Base-by-base conservation (phyloP, 2,888 invertebrate species). In the Apotomis turbidana region DNA sequence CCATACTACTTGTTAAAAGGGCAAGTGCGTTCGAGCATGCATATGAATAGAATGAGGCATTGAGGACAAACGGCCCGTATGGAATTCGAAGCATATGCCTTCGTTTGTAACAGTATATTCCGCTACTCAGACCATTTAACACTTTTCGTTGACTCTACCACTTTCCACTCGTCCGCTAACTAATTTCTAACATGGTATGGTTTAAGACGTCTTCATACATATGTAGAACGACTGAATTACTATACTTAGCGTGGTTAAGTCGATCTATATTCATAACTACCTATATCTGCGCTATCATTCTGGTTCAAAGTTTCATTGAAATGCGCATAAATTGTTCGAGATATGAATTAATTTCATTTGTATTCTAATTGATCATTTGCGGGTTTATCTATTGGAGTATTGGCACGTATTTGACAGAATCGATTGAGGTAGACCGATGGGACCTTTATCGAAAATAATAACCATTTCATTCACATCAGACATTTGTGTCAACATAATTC, bases 81-180 rank as follows among this genome's bases (percentile, higher is more conserved):
- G 61, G 41, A 57, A 49, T 54, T 60, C 57, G 54, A 49, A 49
- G 46, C 54, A 38, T 68, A 62, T 51, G 66, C 52, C 58, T 70
- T 58, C 9, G 38, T 51, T 57, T 15, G 70, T 75, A 70, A 76
- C 75, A 73, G 76, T 74, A 69, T 70, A 72, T 66, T 38, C 72
- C 75, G 76, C 74, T 76, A 73, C 70, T 55, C 66, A 69, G 64
- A 27, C 49, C 67, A 63, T 44, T 62, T 74, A 68, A 68, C 72
- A 54, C 68, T 59, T 68, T 59, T 70, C 67, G 70, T 71, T 61
- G 68, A 59, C 71, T 62, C 60, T 72, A 51, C 49, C 55, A 54
- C 54, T 71, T 72, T 62, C 63, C 62, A 68, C 72, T 68, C 27
- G 38, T 46, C 12, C 52, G 72, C 58, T 72, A 68, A 68, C 58